Base-by-base conservation (phyloP, 2,797 vertebrate genomes). In the Atherinosoma microstoma region DNA sequence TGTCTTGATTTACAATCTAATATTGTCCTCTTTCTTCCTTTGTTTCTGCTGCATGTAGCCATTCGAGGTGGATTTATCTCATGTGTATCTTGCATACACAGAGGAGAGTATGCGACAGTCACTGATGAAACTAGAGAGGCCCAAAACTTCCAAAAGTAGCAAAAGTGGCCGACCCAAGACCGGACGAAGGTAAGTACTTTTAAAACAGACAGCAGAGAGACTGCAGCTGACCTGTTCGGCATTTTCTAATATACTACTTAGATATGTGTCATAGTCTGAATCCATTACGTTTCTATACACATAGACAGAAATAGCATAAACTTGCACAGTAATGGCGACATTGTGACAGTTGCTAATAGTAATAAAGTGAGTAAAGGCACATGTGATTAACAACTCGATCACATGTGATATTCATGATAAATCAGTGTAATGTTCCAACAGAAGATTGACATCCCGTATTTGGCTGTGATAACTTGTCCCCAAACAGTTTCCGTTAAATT, bases 51-150 rank as follows among this genome's bases (percentile, higher is more conserved):
- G 58, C 38, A 67, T 84, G 38, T 59, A 99, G 98, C 98, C 97
- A 1, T 99, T 99, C 82, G 97, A 99, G 89, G 97, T 99, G 89
- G 97, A 99, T 80, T 94, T 99, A 82, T 99, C 98, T 61, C 96
- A 98, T 0, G 96, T 99, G 76, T 99, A 99, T 84, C 92, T 98
- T 56, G 98, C 97, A 74, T 99, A 99, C 83, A 99, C 98, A 0
- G 97, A 99, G 81, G 98, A 99, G 84, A 99, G 98, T 88, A 95
- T 99, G 90, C 95, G 96, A 42, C 97, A 99, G 87, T 99, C 98
- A 12, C 89, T 99, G 83, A 96, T 99, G 98, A 99, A 96, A 80
- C 89, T 99, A 58, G 98, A 99, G 88, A 95, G 97, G 83, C 98
- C 98, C 0, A 95, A 95, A 75, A 97, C 97, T 53, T 97, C 98